These are phyloP conservation scores for Anolis carolinensis DNA, from an alignment of 2,113 vertebrate species.

Conservation along the genomic window DNA sequence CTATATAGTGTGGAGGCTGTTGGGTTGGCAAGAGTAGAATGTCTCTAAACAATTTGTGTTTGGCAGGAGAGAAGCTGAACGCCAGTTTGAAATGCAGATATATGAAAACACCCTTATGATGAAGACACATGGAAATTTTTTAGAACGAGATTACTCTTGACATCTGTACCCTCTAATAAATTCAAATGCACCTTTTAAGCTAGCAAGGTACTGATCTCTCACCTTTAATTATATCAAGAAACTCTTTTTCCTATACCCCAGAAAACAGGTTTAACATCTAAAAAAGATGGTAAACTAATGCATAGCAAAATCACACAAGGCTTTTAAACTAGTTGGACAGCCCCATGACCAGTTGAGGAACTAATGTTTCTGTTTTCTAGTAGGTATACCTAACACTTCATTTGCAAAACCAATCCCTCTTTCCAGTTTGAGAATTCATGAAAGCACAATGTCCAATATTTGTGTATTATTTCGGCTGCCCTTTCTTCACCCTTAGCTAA, in stretches of 20 bases:
- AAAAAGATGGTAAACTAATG: not conserved
- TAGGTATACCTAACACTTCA: not conserved
- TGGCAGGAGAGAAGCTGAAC: not conserved
- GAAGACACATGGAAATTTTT: not conserved
- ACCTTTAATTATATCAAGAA: not conserved
- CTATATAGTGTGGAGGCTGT: no score
- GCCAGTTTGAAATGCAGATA: not conserved
- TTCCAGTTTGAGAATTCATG: not conserved
- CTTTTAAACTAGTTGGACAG: not conserved
- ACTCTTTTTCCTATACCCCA: not conserved
- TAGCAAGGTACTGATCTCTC: not conserved
- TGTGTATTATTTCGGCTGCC: not conserved
- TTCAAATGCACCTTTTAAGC: not conserved
- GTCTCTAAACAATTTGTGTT: not conserved
- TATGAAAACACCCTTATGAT: not conserved
- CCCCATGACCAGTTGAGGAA: not conserved
- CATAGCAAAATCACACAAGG: not conserved
- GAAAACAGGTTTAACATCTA: no score
- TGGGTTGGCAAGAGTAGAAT: not conserved
- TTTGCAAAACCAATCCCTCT: not conserved
- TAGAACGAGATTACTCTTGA: not conserved
- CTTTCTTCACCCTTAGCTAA: not conserved
- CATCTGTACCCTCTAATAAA: no score
- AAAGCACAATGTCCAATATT: not conserved
- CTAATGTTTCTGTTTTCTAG: not conserved